A percentile compares a stretch with the other conserved stretches of the same genome.
These are phyloP conservation scores for Actinia tenebrosa DNA, from an alignment of 64 coral and sea anemone genomes.

Conservation along the genomic window DNA sequence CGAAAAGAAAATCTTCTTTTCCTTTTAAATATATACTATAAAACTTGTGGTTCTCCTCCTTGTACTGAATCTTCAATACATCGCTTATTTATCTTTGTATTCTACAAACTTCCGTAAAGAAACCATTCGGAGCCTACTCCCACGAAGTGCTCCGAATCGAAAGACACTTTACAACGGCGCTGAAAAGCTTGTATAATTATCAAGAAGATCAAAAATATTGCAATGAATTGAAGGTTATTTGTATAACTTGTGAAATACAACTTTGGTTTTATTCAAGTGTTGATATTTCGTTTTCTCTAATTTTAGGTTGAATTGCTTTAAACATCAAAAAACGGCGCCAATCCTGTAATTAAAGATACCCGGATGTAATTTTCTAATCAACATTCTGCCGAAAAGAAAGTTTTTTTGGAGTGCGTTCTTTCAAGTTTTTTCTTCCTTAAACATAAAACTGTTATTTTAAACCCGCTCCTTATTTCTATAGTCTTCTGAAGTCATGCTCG, in stretches of 20 bases:
- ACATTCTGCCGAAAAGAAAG: too few relatives aligned
- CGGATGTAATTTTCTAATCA: not conserved
- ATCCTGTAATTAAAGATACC: not conserved
- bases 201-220: not conserved
- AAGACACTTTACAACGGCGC: not conserved
- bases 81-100: not conserved
- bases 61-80: not conserved
- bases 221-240: too few relatives aligned
- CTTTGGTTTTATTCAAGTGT: not conserved
- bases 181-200: not conserved
- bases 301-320: not conserved
- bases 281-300: not conserved
- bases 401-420: too few relatives aligned
- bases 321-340: not conserved
- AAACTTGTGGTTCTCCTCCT: not conserved
- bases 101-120: not conserved
- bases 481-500: too few relatives aligned
- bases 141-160: not conserved
- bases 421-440: too few relatives aligned
- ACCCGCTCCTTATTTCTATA: too few relatives aligned
- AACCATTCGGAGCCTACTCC: not conserved
- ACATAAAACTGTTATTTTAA: too few relatives aligned
- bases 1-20: not conserved
- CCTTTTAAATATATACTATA: not conserved
- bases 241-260: not conserved